Evolutionary conservation across 1,140 invertebrate genomes (phyloP), one percentile per base, ranked within the genome.

Genomic region (Luehdorfia chinensis): DNA sequence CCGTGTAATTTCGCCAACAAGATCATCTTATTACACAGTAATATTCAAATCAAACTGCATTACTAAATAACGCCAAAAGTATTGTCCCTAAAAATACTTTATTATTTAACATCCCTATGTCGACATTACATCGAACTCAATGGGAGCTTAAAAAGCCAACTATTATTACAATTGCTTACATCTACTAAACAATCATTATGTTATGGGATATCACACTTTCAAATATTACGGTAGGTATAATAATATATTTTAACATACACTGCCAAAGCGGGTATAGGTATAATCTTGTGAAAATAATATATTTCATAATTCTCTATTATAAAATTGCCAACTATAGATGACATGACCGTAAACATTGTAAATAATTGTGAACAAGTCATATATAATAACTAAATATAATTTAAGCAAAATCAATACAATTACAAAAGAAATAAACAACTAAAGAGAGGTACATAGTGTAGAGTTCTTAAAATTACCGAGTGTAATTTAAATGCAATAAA

Each of bases 401-500:
- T 21, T 21, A 3, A 2, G 19, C 6, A 6, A 3, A 2, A 21
- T 21, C 6, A 21, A 3, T 21, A 21, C 6, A 21, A 21, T 21
- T 21, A 21, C 2, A 21, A 21, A 3, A 21, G 2, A 21, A 21
- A 3, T 21, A 3, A 21, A 6, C 19, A 21, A 21, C 19, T 21
- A 21, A 21, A 21, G 19, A 21, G n/a, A 21, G 19, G 19, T 21
- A 36, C 33, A 33, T 15, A 36, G 32, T n/a, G 33, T 36, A 21
- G 19, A 15, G 4, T 19, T 36, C 9, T 15, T 36, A 16, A 36
- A 4, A n/a, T 32, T 18, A 39, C 39, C 32, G 36, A 18, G 19
- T 21, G 25, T 15, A 27, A 21, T 21, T 21, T 49, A 49, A 49
- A 49, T 43, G 47, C 28, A 41, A 27, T 31, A 41, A 25, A 39